Conservation (phyloP, 2,113 vertebrate genomes). For the Andinoacara biseriatus region DNA sequence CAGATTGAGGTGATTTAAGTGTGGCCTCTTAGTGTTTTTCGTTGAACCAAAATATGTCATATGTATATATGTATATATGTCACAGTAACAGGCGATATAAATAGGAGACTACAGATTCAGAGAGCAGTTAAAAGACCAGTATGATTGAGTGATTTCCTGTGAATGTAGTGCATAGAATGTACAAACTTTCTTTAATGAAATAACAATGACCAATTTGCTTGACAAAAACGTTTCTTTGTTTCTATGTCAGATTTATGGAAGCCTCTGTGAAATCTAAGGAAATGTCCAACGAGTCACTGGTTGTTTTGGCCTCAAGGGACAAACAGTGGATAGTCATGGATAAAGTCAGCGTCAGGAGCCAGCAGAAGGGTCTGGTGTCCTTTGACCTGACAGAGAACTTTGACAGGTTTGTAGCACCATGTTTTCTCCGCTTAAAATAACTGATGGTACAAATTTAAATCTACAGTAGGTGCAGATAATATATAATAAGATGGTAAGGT, state of each 20-base stretch:
- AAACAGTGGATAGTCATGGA: slow-evolving; percentile 84
- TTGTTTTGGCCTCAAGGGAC: slow-evolving; percentile 81
- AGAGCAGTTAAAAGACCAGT: too few species aligned
- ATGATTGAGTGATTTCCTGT: too few species aligned
- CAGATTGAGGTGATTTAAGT: neutral
- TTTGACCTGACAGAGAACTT: slow-evolving; percentile 85
- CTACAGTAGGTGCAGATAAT: neutral
- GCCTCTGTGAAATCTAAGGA: slow-evolving; percentile 75
- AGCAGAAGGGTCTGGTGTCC: slow-evolving; percentile 83
- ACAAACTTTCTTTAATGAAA: too few species aligned
- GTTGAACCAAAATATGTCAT: neutral
- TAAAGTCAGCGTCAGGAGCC: slow-evolving; percentile 75
- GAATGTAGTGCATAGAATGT: too few species aligned
- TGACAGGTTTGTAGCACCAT: slow-evolving; percentile 77
- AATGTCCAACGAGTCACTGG: slow-evolving; percentile 73
- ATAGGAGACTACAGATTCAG: neutral
- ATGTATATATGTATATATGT: too few species aligned
- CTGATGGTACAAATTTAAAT: neutral
- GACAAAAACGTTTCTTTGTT: neutral
- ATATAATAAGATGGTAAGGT: too few species aligned
- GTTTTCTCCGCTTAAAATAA: neutral
- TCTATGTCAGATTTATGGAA: slow-evolving; percentile 71
- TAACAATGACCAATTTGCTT: neutral
- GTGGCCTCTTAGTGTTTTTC: too few species aligned
- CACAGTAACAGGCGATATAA: neutral